These are phyloP conservation scores for Dasyornis broadbenti DNA, from an alignment of 2,113 vertebrate genomes.

Conservation along the genomic window DNA sequence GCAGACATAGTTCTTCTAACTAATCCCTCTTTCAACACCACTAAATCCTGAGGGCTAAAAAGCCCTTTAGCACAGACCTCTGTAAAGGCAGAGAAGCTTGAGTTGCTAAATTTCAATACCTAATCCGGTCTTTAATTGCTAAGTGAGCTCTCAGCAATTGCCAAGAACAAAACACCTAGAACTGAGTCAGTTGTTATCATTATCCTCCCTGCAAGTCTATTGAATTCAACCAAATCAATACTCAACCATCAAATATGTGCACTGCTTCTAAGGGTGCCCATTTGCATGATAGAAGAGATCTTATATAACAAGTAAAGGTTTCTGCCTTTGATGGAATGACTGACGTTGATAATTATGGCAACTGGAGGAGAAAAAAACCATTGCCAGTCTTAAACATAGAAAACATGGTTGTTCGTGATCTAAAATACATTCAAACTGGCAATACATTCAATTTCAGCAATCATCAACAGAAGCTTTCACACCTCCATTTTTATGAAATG, in stretches of 20 bases:
- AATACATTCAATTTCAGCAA: neutral
- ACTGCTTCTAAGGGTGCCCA: neutral
- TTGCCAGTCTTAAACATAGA: neutral
- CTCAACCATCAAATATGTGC: neutral
- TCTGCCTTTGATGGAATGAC: neutral
- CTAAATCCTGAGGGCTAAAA: neutral
- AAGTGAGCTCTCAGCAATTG: neutral
- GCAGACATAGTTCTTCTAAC: neutral
- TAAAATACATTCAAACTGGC: neutral
- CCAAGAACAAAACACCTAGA: neutral
- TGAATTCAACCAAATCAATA: neutral
- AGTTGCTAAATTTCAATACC: neutral
- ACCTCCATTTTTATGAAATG: conserved; percentile 1
- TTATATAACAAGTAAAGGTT: neutral
- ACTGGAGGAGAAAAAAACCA: neutral
- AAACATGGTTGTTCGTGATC: neutral
- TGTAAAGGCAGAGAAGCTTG: neutral
- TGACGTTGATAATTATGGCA: neutral
- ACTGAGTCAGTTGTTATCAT: neutral
- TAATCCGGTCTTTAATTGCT: neutral
- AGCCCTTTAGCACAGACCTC: neutral
- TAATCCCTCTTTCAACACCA: neutral
- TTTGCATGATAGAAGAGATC: neutral
- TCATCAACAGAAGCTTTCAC: neutral
- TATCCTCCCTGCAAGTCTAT: neutral